Percentiles rank a stretch among this genome's conserved stretches.
These are phyloP conservation scores for Dicentrarchus labrax DNA, from an alignment of 2,113 vertebrate species.

Conservation along the genomic window DNA sequence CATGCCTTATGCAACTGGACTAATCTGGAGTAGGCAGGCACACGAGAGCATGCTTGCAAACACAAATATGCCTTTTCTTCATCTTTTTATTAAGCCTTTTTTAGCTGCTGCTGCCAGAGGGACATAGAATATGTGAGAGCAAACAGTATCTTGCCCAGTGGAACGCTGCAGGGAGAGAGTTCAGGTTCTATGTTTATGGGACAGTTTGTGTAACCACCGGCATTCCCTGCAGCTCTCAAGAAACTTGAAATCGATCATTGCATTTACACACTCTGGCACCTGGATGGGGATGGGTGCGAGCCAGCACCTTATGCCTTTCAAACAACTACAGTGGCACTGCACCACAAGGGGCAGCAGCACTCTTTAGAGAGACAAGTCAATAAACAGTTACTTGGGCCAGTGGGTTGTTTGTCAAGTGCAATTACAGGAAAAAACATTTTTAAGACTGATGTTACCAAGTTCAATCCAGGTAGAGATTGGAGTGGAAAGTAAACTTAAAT, in stretches of 20 bases:
- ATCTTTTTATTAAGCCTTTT: slow-evolving; percentile 33
- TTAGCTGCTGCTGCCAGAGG: slow-evolving; percentile 36
- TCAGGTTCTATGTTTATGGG: slow-evolving; percentile 40
- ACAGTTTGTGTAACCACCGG: slow-evolving; percentile 49
- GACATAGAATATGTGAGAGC: slow-evolving; percentile 38
- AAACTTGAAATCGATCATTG: slow-evolving; percentile 67
- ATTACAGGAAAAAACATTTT: slow-evolving; percentile 65
- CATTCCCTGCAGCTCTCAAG: slow-evolving; percentile 40
- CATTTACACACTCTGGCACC: slow-evolving; percentile 65
- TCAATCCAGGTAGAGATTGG: slow-evolving; percentile 38
- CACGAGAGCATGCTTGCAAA: slow-evolving; percentile 21
- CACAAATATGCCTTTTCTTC: slow-evolving; percentile 43
- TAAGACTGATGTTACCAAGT: slow-evolving; percentile 57
- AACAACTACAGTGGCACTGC: slow-evolving; percentile 45
- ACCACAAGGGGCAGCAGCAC: slow-evolving; percentile 37
- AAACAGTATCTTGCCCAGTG: slow-evolving; percentile 23
- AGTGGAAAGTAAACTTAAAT: slow-evolving; percentile 48
- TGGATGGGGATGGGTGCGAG: slow-evolving; percentile 48
- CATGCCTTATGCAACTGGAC: slow-evolving; percentile 33
- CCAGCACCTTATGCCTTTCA: slow-evolving; percentile 49
- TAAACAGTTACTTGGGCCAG: slow-evolving; percentile 71
- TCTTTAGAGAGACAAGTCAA: slow-evolving; percentile 66
- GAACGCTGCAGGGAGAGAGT: slow-evolving; percentile 47
- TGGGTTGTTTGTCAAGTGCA: slow-evolving; percentile 72
- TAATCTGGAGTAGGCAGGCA: slow-evolving; percentile 41